phyloP scores from a whole-genome alignment of 2,113 vertebrate genomes.

The Podarcis muralis region DNA sequence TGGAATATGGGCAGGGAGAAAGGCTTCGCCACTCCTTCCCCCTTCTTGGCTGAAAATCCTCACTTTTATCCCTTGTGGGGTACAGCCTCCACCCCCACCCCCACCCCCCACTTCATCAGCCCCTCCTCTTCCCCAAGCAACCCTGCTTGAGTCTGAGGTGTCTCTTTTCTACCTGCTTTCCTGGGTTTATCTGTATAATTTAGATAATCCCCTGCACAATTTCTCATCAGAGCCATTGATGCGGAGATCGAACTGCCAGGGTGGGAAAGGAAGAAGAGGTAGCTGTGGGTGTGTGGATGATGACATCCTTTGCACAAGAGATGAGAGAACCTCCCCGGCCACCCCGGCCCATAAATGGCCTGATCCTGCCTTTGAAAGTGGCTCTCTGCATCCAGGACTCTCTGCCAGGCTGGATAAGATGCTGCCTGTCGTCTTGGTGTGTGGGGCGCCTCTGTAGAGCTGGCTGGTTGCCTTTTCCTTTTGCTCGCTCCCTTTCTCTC shows the following conservation, averaged over 20 bases:
- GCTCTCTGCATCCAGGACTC: not conserved
- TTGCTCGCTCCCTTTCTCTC: not conserved
- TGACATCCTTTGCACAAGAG: slow-evolving; percentile 40
- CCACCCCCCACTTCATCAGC: not conserved
- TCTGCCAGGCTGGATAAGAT: not conserved
- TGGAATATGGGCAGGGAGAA: no score
- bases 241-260: fast-evolving
- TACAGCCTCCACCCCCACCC: no score
- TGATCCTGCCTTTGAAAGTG: not conserved
- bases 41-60: not conserved
- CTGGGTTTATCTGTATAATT: not conserved
- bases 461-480: not conserved
- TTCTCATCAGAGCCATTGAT: not conserved
- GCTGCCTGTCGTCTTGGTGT: not conserved
- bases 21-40: not conserved
- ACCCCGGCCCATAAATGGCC: not conserved
- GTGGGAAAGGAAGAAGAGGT: not conserved
- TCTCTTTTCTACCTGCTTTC: not conserved
- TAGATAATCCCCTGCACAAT: not conserved
- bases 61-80: not conserved
- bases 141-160: no score
- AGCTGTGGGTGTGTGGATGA: not conserved
- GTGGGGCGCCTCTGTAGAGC: not conserved
- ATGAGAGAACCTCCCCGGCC: slow-evolving; percentile 25
- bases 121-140: not conserved